Base-by-base conservation (phyloP, 1,140 invertebrate genomes). In the Pararge aegeria region DNA sequence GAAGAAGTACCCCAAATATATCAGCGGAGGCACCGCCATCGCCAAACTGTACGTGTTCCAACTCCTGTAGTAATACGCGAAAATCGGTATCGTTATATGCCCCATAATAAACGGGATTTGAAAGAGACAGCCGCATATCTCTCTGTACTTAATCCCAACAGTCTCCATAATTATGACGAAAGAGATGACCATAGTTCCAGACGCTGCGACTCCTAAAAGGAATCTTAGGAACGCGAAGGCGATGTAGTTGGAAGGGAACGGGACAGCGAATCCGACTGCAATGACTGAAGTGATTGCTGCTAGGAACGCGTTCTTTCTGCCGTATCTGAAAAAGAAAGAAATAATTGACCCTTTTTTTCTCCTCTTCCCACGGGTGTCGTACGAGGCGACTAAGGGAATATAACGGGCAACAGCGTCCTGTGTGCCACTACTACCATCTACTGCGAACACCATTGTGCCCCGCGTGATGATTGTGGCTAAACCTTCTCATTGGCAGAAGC, bases 111-210 rank as follows among this genome's bases (percentile, higher is more conserved):
- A 90, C 0, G 91, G 91, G 9, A 92, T 83, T 52, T 91, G 86
- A 69, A 89, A 92, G 2, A 89, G 73, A 18, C 91, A 90, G 0
- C 91, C 91, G 5, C 83, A 50, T 0, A 83, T 57, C 37, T 80
- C 83, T 19, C 84, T 68, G 62, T 86, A 85, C 13, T 77, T 72
- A 0, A 78, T 62, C 0, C 87, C 87, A 0, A 86, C 65, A 0
- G 87, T 69, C 65, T 92, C 91, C 86, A 92, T 90, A 50, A 90
- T 73, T 61, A 92, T 81, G 0, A 91, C 91, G 72, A 91, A 94
- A 55, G 92, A 93, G 48, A 92, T 82, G 12, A 93, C 83, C 91
- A 93, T 93, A 7, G 92, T 92, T 12, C 92, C 92, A 27, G 92
- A 91, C 13, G 91, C 91, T 12, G 92, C 90, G 21, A 92, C 37